Conservation (phyloP, 1,140 invertebrate species). For the Apis dorsata region DNA sequence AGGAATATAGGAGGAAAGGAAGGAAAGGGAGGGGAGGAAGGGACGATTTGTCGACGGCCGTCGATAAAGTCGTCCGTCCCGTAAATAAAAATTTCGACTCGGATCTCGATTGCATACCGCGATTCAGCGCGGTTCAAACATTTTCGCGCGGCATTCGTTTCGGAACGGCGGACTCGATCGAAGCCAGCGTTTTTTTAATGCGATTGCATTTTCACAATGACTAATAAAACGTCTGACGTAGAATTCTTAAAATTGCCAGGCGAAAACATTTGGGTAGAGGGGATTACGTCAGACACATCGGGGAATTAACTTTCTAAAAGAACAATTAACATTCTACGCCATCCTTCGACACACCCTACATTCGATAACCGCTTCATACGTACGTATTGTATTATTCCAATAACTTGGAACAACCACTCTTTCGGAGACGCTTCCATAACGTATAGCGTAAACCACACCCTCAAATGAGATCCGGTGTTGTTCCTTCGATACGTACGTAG, state of each 20-base stretch:
- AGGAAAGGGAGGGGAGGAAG: neutral
- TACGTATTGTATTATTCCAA: slow-evolving; percentile 20
- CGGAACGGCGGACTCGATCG: too few species aligned
- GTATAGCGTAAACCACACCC: too few species aligned
- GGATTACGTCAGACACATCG: neutral
- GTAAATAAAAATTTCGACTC: too few species aligned
- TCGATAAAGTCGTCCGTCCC: too few species aligned
- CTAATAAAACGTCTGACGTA: slow-evolving; percentile 6
- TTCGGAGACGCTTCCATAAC: too few species aligned
- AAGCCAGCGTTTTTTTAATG: neutral
- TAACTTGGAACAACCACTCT: neutral
- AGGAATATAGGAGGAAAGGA: too few species aligned
- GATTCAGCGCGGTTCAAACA: too few species aligned
- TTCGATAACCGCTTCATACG: slow-evolving; percentile 3
- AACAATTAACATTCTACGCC: slow-evolving; percentile 37
- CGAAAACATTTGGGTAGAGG: neutral
- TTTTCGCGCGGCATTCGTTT: too few species aligned
- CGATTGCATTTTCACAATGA: neutral
- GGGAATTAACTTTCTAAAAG: slow-evolving; percentile 34
- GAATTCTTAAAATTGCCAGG: neutral
- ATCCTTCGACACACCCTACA: slow-evolving; percentile 35
- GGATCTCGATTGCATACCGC: too few species aligned
- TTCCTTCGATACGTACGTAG: neutral
- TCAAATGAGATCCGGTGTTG: neutral
- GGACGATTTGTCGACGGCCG: too few species aligned